Base-by-base conservation (phyloP, 2,797 vertebrate genomes). In the Gephyroberyx darwinii region DNA sequence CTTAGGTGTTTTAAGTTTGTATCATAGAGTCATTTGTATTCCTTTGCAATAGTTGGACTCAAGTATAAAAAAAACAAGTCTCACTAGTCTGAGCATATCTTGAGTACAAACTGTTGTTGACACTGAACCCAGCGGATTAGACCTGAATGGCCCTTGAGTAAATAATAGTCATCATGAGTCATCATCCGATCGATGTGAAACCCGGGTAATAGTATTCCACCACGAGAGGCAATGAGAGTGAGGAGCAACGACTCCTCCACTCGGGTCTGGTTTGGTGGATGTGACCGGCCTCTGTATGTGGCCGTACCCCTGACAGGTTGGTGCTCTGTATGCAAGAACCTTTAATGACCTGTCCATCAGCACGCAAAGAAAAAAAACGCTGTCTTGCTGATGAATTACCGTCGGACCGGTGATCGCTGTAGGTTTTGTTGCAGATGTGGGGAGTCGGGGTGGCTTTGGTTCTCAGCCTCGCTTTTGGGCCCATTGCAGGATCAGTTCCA, bases 11-110 rank as follows among this genome's bases (percentile, higher is more conserved):
- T 37, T 37, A 37, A 4, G 26, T 55, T 16, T 16, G 22, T 3
- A 33, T 39, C 9, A 26, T n/a, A 41, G 19, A 48, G 7, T 37
- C 19, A 5, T 31, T 65, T 65, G n/a, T 37, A 39, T 65, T 65
- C 14, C 14, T 30, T 48, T 17, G 26, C 41, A 22, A 13, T 52
- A 8, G 20, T 13, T 30, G 26, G 31, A 39, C 7, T 16, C 22
- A 54, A 54, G 50, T 51, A 39, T 6, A 35, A 8, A 14, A 12
- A 53, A 26, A 5, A 8, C 17, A 54, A 8, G 22, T 17, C 33
- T 56, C 20, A 68, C 59, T 65, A 60, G 57, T 56, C 41, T 60
- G 39, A 63, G 47, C 71, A 69, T 47, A 71, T 74, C 35, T 50
- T 35, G 43, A 26, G 33, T 43, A 30, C 19, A 39, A 43, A 47